Evolutionary conservation across 2,113 vertebrate species (phyloP), one percentile per base, ranked within the genome.

Genomic region (Talpa occidentalis): DNA sequence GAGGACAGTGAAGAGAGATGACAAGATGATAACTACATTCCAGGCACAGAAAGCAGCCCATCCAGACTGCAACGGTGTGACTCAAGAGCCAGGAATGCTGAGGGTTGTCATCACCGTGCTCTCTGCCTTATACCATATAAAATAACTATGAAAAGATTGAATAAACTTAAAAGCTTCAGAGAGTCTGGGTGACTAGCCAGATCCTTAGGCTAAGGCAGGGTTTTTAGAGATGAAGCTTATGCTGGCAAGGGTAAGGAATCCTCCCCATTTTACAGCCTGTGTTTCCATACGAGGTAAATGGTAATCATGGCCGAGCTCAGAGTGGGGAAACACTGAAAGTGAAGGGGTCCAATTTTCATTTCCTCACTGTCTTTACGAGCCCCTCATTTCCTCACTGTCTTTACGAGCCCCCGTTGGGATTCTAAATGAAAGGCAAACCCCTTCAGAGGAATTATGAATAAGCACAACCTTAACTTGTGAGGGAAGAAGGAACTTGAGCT

Each of bases 91-190:
- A 86, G 64, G 80, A 59, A 90, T 16, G 49, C 30, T 19, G 49
- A 90, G 37, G 32, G 79, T 3, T 69, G 15, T 74, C 84, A 64
- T 56, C 40, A 37, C 73, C 49, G 32, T 40, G 89, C 69, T 69
- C 40, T 86, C 81, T 72, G 74, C 67, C 24, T 91, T 74, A 56
- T 49, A 54, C 28, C 28, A 80, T 70, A 32, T 88, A 52, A 90
- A 78, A 82, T 52, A 74, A 90, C 54, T 80, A 79, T 16, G 26
- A 93, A 94, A 52, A 64, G 56, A 87, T 52, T 54, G 17, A 73
- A 94, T 59, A 82, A 44, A 44, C 60, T 42, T 67, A 92, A 64
- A 56, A 70, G 85, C 12, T 94, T 88, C 74, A 54, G 40, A 78
- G 79, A 62, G 19, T 54, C 56, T 54, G 52, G 42, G 35, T 82